A percentile compares a stretch with the other conserved stretches of the same genome.
Evolutionary conservation across 1,140 invertebrate species (phyloP).

Genomic region (Drosophila obscura): DNA sequence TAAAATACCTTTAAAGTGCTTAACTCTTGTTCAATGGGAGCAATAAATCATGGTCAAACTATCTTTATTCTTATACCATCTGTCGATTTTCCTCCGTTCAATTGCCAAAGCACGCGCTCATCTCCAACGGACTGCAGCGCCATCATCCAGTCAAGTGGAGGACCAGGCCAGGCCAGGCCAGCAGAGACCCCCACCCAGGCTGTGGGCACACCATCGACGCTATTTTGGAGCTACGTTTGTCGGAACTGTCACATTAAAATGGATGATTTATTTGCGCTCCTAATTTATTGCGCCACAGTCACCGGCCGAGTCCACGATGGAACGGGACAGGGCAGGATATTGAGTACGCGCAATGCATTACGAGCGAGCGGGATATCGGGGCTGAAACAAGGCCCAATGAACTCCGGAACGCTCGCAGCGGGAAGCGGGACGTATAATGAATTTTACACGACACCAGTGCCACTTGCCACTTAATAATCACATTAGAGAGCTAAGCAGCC

Average conservation of each 20-base stretch:
- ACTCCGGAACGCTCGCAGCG: conserved; percentile 13
- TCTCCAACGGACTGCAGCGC: conserved; percentile 8
- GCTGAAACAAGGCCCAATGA: conserved; percentile 28
- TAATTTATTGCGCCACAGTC: conserved; percentile 77
- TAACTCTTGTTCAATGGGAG: too few relatives aligned
- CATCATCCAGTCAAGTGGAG: conserved; percentile 27
- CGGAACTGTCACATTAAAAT: conserved; percentile 83
- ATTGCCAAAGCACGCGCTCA: conserved; percentile 5
- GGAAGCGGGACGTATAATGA: conserved; percentile 67
- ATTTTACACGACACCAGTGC: conserved; percentile 74
- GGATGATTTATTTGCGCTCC: conserved; percentile 79
- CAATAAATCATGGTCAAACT: too few relatives aligned
- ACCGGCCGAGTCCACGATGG: conserved; percentile 26
- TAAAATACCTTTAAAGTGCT: neutral
- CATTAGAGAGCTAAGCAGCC: conserved; percentile 76
- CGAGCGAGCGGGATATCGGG: conserved; percentile 47
- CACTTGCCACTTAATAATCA: conserved; percentile 80
- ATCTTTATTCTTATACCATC: too few relatives aligned
- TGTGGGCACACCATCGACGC: neutral
- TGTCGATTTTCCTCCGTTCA: neutral
- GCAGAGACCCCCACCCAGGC: conserved; percentile 3
- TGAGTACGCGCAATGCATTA: conserved; percentile 76
- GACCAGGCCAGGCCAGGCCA: conserved; percentile 22
- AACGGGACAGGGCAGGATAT: conserved; percentile 55
- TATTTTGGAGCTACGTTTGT: conserved; percentile 58